These are phyloP conservation scores for Sitophilus oryzae DNA, from an alignment of 1,140 invertebrate genomes.

Conservation along the genomic window DNA sequence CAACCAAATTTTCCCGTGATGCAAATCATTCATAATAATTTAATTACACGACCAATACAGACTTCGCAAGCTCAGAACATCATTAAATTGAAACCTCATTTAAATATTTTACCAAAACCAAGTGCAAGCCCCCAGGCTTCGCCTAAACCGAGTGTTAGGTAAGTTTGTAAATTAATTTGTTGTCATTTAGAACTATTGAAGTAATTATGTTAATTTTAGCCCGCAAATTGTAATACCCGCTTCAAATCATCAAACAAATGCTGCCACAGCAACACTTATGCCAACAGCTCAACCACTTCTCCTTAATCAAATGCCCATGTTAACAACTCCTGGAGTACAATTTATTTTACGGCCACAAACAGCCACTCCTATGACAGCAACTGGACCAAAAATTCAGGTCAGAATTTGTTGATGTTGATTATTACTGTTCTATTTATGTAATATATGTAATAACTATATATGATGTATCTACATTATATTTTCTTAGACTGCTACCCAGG, in stretches of 20 bases:
- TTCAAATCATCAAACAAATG: constrained; percentile 28
- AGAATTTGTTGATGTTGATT: background rate
- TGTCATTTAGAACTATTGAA: background rate
- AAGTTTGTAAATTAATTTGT: constrained; percentile 18
- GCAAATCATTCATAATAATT: constrained; percentile 41
- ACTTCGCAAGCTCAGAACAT: constrained; percentile 37
- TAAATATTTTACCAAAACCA: constrained; percentile 44
- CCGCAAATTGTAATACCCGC: constrained; percentile 42
- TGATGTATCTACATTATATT: no score
- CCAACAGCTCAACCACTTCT: constrained; percentile 41
- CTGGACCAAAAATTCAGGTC: constrained; percentile 21
- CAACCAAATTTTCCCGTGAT: constrained; percentile 41
- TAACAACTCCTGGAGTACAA: constrained; percentile 46
- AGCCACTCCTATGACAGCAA: constrained; percentile 40
- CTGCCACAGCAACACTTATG: constrained; percentile 38
- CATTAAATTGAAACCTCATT: constrained; percentile 43
- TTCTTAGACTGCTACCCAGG: constrained; percentile 34
- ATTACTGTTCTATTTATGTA: background rate
- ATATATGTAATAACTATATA: no score
- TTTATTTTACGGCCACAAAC: constrained; percentile 49
- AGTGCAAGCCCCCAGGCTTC: constrained; percentile 39
- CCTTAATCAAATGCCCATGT: constrained; percentile 42
- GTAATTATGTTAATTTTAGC: constrained; percentile 17
- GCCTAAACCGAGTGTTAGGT: constrained; percentile 41
- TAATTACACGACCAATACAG: constrained; percentile 37